phyloP scores from a whole-genome alignment of 2,113 vertebrate genomes.

The chimpanzee (Pan troglodytes) region DNA sequence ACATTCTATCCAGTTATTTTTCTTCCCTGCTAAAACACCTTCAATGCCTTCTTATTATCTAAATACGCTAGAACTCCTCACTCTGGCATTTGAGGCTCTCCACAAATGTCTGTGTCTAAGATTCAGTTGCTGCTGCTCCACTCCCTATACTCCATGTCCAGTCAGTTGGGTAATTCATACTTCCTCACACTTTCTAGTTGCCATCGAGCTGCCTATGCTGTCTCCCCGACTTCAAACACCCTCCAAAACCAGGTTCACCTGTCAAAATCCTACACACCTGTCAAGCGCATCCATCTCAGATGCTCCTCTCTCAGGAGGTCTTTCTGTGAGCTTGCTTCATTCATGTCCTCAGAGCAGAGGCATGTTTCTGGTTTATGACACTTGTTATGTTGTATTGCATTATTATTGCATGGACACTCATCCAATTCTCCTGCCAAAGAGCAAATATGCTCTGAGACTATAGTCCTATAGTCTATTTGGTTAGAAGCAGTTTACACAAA shows the following conservation, averaged over 20 bases:
- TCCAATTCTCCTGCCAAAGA: neutral
- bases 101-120: neutral
- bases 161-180: neutral
- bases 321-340: neutral
- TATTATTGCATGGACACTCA: neutral
- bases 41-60: neutral
- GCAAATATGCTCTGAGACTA: neutral
- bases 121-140: too few relatives aligned
- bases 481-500: neutral
- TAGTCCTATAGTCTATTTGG: neutral
- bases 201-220: too few relatives aligned
- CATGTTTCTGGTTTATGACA: too few relatives aligned
- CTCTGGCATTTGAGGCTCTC: neutral
- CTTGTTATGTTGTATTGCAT: neutral
- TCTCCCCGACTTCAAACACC: neutral
- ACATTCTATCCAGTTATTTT: neutral
- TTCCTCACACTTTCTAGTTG: neutral
- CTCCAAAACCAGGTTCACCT: neutral
- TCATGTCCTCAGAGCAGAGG: neutral
- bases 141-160: accelerated
- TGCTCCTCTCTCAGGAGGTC: neutral
- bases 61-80: neutral
- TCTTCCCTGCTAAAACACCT: neutral
- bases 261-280: neutral
- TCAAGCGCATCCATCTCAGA: neutral